Evolutionary conservation across 2,797 vertebrate genomes (phyloP), one percentile per base, ranked within the genome.

Genomic region (Spatula versicolor): DNA sequence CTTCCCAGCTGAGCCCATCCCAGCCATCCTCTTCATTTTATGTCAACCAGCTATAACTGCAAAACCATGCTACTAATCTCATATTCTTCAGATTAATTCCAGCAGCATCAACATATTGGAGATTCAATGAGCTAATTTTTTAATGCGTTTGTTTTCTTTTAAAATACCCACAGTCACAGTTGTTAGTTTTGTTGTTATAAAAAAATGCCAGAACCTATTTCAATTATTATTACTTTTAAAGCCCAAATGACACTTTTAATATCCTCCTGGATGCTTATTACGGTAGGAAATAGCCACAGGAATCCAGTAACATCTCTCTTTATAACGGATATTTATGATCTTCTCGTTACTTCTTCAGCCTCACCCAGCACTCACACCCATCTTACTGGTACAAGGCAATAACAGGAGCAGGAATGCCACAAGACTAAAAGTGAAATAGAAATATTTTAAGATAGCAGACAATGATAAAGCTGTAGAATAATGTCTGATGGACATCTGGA

Each of bases 111-210:
- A 67, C 78, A 83, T 37, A 79, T 33, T 67, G 86, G 83, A 69
- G 86, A 93, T 90, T 88, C 59, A 90, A 83, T 94, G 87, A 94
- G 73, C 78, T 86, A 76, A 94, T 89, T 92, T 94, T 90, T 88
- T 88, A 39, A 69, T 48, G 46, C 66, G 60, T 60, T 84, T 93
- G 60, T 77, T 94, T 95, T 67, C 74, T 59, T 92, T 90, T 88
- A 93, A 79, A 71, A 60, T 55, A 84, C 41, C 31, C 31, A 50
- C 43, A 41, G 43, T 71, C 92, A 86, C 88, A 82, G 92, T 54
- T 63, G 77, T 39, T 92, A 75, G 43, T n/a, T 88, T 37, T 67
- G 73, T 48, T 66, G 35, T 63, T 86, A 92, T 45, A 56, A 63
- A 79, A 48, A 84, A 43, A 77, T 83, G 88, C 67, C 88, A 86